phyloP scores from a whole-genome alignment of 2,888 invertebrate species.

The Cheilosia impressa region DNA sequence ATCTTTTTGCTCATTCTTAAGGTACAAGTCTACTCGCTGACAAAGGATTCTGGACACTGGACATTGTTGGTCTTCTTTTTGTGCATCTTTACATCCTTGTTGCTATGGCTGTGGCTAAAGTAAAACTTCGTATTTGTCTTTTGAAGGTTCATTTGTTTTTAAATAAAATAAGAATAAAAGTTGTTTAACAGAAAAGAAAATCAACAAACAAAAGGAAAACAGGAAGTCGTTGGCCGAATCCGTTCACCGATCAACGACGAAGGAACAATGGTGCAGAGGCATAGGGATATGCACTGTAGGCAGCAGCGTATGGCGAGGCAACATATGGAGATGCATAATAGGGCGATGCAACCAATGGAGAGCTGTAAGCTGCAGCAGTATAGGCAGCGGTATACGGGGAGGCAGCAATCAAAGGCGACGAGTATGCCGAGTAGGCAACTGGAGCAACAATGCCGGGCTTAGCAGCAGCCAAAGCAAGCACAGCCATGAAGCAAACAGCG shows the following conservation, averaged over 20 bases:
- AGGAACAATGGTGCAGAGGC: constrained; percentile 64
- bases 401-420: constrained; percentile 77
- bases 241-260: constrained; percentile 54
- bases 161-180: constrained; percentile 18
- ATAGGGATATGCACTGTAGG: constrained; percentile 78
- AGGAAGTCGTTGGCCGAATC: constrained; percentile 20
- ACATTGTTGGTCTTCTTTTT: not conserved
- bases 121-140: not conserved
- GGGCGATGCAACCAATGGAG: constrained; percentile 77
- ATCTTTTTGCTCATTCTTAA: too few relatives aligned
- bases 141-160: constrained; percentile 5
- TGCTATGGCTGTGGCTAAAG: not conserved
- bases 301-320: constrained; percentile 78
- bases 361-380: constrained; percentile 76
- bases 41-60: not conserved
- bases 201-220: constrained; percentile 37
- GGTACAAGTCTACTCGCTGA: not conserved
- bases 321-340: constrained; percentile 78
- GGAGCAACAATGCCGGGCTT: constrained; percentile 79
- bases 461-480: constrained; percentile 79
- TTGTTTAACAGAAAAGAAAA: not conserved
- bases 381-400: constrained; percentile 77
- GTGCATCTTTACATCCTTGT: not conserved
- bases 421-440: constrained; percentile 78
- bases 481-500: constrained; percentile 79